Conservation (phyloP, 2,797 vertebrate genomes). For the Glyptemys insculpta region DNA sequence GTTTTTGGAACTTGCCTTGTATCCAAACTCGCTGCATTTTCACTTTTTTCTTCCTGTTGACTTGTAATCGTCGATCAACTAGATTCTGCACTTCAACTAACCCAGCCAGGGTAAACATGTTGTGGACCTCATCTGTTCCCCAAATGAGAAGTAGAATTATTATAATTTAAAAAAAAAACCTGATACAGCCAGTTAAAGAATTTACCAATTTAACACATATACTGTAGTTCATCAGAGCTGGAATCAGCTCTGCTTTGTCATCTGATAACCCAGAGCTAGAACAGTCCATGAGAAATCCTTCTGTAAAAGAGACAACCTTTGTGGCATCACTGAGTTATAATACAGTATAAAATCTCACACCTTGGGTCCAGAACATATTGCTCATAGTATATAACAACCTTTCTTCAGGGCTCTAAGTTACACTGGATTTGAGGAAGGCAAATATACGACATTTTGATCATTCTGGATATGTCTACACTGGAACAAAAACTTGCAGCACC, state of each 20-base stretch:
- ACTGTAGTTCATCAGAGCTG: constrained; percentile 6
- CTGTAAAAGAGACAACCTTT: not conserved
- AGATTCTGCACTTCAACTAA: constrained; percentile 92
- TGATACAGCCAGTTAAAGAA: not conserved
- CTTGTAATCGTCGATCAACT: constrained; percentile 92
- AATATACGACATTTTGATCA: constrained; percentile 3
- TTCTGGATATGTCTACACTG: not conserved
- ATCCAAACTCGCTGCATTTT: constrained; percentile 93
- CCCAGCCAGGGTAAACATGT: constrained; percentile 89
- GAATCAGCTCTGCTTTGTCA: not conserved
- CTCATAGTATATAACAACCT: constrained; percentile 8
- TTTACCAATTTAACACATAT: not conserved
- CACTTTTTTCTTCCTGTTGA: constrained; percentile 93
- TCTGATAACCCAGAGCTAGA: constrained; percentile 1
- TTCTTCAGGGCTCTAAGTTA: not conserved
- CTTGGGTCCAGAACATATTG: not conserved
- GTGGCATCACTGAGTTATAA: not conserved
- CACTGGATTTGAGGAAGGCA: constrained; percentile 21
- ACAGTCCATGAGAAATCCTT: not conserved
- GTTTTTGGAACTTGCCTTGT: constrained; percentile 94
- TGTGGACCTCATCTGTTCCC: constrained; percentile 87
- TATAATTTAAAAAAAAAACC: not conserved
- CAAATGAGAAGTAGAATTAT: constrained; percentile 56
- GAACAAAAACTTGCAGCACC: not conserved
- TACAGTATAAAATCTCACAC: not conserved